Conservation (phyloP, 2,888 invertebrate species). For the Pharmacophagus antenor region DNA sequence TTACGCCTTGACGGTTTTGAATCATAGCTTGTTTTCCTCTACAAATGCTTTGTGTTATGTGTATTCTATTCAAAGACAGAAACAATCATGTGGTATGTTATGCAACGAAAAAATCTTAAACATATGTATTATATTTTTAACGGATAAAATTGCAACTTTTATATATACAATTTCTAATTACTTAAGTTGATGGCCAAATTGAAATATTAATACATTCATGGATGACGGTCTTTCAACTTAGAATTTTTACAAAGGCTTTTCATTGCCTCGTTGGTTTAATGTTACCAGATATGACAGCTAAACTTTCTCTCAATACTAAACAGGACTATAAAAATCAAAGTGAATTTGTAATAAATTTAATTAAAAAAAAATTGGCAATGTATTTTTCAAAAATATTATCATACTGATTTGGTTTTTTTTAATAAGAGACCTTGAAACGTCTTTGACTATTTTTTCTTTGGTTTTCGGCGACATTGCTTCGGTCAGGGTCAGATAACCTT, state of each 20-base stretch:
- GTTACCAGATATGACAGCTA: background rate
- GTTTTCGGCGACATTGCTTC: constrained; percentile 34
- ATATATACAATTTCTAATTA: too few relatives aligned
- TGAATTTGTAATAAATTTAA: too few relatives aligned
- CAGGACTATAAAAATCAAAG: too few relatives aligned
- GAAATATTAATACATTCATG: too few relatives aligned
- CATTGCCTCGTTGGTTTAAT: too few relatives aligned
- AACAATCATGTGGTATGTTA: background rate
- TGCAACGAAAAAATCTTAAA: background rate
- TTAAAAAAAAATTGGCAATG: background rate
- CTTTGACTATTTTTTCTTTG: constrained; percentile 5
- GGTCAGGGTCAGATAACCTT: constrained; percentile 39
- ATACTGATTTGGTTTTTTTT: background rate
- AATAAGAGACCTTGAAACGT: background rate
- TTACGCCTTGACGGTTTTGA: constrained; percentile 1
- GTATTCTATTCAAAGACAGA: constrained; percentile 1
- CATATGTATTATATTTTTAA: background rate
- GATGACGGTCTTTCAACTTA: too few relatives aligned
- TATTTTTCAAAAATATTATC: background rate
- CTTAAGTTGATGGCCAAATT: too few relatives aligned
- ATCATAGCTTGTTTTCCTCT: background rate
- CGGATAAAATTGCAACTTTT: background rate
- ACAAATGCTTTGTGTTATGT: background rate
- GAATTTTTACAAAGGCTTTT: too few relatives aligned
- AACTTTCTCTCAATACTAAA: background rate